phyloP scores from a whole-genome alignment of 2,797 vertebrate species.

The Acrossocheilus fasciatus region DNA sequence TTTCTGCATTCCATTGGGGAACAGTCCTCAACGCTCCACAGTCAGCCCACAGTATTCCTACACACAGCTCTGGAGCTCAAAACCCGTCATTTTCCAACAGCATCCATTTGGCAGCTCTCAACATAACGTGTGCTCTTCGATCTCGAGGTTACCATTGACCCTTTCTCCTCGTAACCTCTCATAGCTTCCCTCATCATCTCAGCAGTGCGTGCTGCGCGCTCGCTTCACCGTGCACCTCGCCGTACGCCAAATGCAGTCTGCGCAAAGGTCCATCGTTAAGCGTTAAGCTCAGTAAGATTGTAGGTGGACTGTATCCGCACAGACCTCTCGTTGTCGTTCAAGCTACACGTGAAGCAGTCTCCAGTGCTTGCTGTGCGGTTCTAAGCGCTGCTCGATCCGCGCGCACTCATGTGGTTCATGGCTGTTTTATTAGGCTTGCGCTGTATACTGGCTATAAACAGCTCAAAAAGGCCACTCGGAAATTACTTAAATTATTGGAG shows the following conservation, averaged over 20 bases:
- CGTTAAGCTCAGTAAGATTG: background rate
- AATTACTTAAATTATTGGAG: background rate
- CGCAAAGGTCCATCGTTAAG: background rate
- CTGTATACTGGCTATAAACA: background rate
- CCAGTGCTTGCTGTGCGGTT: background rate
- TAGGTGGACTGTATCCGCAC: conserved; percentile 1
- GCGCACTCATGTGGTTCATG: conserved; percentile 20
- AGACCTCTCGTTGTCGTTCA: background rate
- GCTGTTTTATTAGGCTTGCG: background rate
- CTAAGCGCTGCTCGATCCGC: background rate
- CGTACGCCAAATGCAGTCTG: conserved; percentile 8
- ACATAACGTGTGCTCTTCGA: conserved; percentile 2
- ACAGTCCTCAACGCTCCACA: background rate
- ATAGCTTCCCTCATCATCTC: background rate
- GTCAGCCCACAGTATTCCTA: background rate
- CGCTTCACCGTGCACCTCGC: background rate
- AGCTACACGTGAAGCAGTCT: background rate
- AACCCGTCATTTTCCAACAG: background rate
- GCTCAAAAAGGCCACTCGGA: background rate
- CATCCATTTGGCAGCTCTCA: conserved; percentile 5
- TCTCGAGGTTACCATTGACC: background rate
- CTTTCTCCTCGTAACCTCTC: conserved; percentile 26
- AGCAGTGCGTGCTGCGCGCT: conserved; percentile 21
- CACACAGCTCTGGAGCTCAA: conserved; percentile 10
- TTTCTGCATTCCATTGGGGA: conserved; percentile 48